phyloP scores from a whole-genome alignment of 2,113 vertebrate genomes.

The Pipra filicauda region DNA sequence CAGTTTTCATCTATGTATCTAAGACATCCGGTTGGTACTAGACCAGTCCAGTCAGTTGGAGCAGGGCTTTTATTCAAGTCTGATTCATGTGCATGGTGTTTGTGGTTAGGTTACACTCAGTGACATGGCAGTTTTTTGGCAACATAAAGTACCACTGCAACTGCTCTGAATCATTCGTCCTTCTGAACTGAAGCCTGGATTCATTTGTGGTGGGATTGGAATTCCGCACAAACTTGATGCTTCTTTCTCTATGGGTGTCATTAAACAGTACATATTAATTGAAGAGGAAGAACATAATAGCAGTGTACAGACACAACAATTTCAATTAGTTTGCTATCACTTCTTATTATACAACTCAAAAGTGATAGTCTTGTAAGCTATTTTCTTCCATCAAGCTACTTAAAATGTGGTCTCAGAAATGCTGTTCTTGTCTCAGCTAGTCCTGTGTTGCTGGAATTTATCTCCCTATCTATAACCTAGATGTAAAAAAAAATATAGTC shows the following conservation, averaged over 20 bases:
- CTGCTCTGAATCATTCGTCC: background rate
- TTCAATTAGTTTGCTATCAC: background rate
- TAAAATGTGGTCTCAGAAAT: background rate
- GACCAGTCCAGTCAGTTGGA: too few relatives aligned
- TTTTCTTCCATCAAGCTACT: background rate
- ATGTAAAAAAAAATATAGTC: background rate
- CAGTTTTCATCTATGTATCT: background rate
- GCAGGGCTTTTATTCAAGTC: background rate
- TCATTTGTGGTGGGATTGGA: fast-evolving
- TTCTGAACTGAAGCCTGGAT: background rate
- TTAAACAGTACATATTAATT: background rate
- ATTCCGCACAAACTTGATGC: background rate
- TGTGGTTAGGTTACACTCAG: background rate
- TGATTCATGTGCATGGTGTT: background rate
- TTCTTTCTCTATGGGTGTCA: background rate
- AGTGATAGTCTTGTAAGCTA: background rate
- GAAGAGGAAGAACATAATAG: background rate
- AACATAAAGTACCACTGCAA: background rate
- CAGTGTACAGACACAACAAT: background rate
- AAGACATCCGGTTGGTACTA: background rate
- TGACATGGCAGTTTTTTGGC: background rate
- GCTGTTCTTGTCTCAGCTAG: background rate
- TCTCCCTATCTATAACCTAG: background rate
- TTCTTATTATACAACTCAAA: background rate
- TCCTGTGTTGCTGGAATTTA: background rate